These are phyloP conservation scores for Poeciliopsis prolifica DNA, from an alignment of 2,113 vertebrate species.

Conservation along the genomic window DNA sequence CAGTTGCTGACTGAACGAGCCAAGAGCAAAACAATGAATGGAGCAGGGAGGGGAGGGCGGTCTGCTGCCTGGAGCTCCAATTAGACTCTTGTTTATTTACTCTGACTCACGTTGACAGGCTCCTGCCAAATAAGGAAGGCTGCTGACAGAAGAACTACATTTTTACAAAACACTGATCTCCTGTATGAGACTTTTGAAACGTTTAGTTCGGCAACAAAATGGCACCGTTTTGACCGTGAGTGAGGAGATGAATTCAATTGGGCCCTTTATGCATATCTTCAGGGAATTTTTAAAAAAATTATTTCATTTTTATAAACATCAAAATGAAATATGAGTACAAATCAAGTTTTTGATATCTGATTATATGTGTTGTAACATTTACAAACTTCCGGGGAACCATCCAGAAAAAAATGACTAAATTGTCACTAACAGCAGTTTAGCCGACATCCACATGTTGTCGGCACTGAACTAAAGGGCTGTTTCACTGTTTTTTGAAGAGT, in stretches of 20 bases:
- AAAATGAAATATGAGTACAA: too few relatives aligned
- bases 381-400: too few relatives aligned
- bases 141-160: background rate
- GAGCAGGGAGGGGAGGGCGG: background rate
- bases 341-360: too few relatives aligned
- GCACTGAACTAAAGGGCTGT: too few relatives aligned
- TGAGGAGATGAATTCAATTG: background rate
- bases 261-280: too few relatives aligned
- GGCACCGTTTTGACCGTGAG: background rate
- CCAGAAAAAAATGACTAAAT: too few relatives aligned
- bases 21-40: conserved; percentile 15
- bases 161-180: background rate
- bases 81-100: conserved; percentile 6
- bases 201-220: background rate
- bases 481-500: too few relatives aligned
- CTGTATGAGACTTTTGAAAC: background rate
- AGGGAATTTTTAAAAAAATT: too few relatives aligned
- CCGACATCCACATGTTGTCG: too few relatives aligned
- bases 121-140: background rate
- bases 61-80: background rate
- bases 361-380: too few relatives aligned
- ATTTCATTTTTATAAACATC: too few relatives aligned
- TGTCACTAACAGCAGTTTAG: too few relatives aligned
- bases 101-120: background rate
- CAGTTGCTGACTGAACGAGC: background rate